Evolutionary conservation across 2,797 vertebrate species (phyloP).

Genomic region (Varecia variegata): DNA sequence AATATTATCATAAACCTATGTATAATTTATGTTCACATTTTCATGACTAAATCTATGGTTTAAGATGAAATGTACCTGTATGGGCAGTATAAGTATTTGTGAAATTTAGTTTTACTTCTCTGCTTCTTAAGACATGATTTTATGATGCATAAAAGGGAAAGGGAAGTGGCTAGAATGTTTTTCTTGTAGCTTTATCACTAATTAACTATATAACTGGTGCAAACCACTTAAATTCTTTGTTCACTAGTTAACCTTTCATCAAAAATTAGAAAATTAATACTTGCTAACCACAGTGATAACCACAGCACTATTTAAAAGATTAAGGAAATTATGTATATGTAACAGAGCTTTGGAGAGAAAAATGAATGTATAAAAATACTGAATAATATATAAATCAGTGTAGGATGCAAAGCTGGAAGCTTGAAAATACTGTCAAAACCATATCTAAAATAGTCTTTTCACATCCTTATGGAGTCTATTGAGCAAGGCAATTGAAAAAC

Average conservation of each 20-base stretch:
- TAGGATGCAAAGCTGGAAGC: conserved; percentile 29
- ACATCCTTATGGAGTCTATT: conserved; percentile 36
- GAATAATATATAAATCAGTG: conserved; percentile 69
- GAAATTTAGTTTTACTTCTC: conserved; percentile 40
- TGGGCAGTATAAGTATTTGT: not conserved
- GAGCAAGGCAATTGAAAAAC: conserved; percentile 54
- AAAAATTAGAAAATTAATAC: conserved; percentile 58
- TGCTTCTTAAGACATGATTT: conserved; percentile 41
- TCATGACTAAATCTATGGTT: conserved; percentile 9
- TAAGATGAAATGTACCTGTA: conserved; percentile 51
- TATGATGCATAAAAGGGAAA: conserved; percentile 13
- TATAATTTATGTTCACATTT: conserved; percentile 30
- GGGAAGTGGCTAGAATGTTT: conserved; percentile 20
- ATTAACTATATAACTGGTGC: conserved; percentile 17
- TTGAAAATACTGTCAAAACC: conserved; percentile 48
- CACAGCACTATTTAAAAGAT: conserved; percentile 63
- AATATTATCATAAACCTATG: conserved; percentile 1
- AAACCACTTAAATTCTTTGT: conserved; percentile 42
- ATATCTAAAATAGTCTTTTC: conserved; percentile 63
- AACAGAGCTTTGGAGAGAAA: conserved; percentile 36
- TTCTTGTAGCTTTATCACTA: conserved; percentile 54
- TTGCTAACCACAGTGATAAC: conserved; percentile 43
- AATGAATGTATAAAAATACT: conserved; percentile 65
- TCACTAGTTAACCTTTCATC: conserved; percentile 55
- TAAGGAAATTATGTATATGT: conserved; percentile 51